Percentiles rank a stretch among this genome's conserved stretches.
phyloP scores from a whole-genome alignment of 2,888 invertebrate genomes.

The Chironomus tentans region DNA sequence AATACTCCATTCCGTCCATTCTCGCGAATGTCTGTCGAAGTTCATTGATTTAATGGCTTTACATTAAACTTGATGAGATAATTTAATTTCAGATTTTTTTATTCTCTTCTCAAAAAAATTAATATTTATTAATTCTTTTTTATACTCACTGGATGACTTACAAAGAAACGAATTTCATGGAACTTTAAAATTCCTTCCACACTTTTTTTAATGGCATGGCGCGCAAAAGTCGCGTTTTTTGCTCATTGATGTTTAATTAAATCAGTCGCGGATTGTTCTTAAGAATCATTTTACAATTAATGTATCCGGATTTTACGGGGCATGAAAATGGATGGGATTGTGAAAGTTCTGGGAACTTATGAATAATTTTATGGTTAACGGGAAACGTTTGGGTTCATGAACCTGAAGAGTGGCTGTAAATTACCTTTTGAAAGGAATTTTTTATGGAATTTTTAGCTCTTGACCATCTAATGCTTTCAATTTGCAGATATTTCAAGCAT shows the following conservation, averaged over 20 bases:
- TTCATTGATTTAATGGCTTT: not conserved
- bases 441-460: no score
- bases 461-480: no score
- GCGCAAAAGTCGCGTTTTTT: not conserved
- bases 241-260: not conserved
- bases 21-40: not conserved
- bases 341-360: no score
- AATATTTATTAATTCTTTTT: not conserved
- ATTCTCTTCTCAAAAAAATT: not conserved
- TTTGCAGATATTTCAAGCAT: no score
- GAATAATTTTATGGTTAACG: no score
- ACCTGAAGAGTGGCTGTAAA: no score
- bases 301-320: no score
- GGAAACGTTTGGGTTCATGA: no score
- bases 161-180: not conserved
- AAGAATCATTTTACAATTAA: no score
- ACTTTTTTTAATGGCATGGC: not conserved
- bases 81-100: not conserved
- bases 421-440: no score
- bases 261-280: not conserved
- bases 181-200: not conserved
- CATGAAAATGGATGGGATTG: no score
- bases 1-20: no score
- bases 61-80: not conserved
- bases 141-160: not conserved